A percentile compares a stretch with the other conserved stretches of the same genome.
Evolutionary conservation across 2,797 vertebrate species (phyloP).

Genomic region (Oreortyx pictus): DNA sequence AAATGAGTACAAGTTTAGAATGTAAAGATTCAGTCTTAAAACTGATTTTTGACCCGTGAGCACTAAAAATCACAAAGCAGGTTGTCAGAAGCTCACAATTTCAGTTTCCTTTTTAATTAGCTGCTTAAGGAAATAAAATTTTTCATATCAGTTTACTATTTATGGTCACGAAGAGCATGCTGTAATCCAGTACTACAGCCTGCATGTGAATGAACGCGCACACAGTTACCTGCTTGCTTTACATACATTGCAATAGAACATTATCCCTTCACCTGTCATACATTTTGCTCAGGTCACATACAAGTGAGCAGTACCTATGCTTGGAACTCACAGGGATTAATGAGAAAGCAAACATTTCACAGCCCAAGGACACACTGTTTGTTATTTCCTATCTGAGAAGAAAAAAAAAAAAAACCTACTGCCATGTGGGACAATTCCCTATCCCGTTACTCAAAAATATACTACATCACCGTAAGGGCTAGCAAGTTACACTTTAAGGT

Average conservation of each 20-base stretch:
- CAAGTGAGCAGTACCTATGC: not conserved
- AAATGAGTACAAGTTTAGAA: not conserved
- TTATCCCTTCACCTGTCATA: not conserved
- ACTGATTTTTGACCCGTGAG: not conserved
- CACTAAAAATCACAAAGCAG: not conserved
- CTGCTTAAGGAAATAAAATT: not conserved
- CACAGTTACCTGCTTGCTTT: not conserved
- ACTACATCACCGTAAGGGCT: not conserved
- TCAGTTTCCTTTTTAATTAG: not conserved
- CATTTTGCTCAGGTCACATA: not conserved
- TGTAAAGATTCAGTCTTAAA: not conserved
- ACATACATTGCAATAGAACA: not conserved
- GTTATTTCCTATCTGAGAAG: not conserved
- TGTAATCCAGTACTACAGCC: not conserved
- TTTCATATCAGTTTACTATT: not conserved
- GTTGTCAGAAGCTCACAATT: not conserved
- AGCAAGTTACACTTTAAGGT: not conserved
- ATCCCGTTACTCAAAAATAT: not conserved
- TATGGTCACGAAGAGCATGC: not conserved
- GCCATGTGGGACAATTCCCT: not conserved
- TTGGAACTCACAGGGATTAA: not conserved
- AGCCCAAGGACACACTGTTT: not conserved
- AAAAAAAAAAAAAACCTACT: not conserved
- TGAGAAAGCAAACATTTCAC: conserved; percentile 14
- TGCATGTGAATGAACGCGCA: not conserved